phyloP scores from a whole-genome alignment of 2,113 vertebrate species.

The Apaloderma vittatum region DNA sequence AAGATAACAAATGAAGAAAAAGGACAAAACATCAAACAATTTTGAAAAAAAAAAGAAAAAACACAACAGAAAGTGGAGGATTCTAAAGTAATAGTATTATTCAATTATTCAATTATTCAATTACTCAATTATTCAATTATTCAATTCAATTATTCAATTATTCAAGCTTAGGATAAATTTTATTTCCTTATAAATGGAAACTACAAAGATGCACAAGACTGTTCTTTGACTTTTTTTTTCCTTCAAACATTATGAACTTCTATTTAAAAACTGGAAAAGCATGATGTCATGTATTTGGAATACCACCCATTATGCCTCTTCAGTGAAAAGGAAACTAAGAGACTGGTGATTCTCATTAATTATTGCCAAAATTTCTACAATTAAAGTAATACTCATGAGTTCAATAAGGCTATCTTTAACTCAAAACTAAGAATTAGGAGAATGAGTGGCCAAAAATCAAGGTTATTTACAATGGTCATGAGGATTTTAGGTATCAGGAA shows the following conservation, averaged over 20 bases:
- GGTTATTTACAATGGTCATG: background rate
- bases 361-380: background rate
- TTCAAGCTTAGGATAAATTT: background rate
- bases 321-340: background rate
- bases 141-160: too few relatives aligned
- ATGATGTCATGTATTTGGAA: background rate
- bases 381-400: background rate
- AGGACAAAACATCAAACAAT: background rate
- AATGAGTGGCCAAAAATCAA: background rate
- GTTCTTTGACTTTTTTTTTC: background rate
- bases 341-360: background rate
- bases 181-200: background rate
- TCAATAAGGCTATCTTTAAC: background rate
- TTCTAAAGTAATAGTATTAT: background rate
- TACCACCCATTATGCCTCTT: background rate
- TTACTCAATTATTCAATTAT: too few relatives aligned
- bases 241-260: fast-evolving
- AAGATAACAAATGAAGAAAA: background rate
- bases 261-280: background rate
- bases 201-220: background rate
- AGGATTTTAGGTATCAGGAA: background rate
- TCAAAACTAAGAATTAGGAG: background rate
- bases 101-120: too few relatives aligned
- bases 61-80: background rate
- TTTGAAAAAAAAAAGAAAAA: background rate